Percentiles rank a stretch among this genome's conserved stretches.
phyloP scores from a whole-genome alignment of 2,888 invertebrate species.

The Euplagia quadripunctaria region DNA sequence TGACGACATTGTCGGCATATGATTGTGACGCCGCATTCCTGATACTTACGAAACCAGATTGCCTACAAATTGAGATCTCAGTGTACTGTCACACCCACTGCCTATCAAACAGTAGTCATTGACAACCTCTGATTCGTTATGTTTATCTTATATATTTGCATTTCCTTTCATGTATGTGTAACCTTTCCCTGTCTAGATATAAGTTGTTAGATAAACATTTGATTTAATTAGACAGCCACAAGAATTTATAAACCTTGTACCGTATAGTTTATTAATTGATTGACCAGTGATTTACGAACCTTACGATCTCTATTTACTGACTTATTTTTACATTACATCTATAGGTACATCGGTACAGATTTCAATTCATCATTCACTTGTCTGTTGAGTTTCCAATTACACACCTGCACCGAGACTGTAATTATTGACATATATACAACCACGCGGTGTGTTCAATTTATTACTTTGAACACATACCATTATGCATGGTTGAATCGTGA shows the following conservation, averaged over 20 bases:
- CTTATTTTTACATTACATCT: conserved; percentile 11
- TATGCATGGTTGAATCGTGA: conserved; percentile 16
- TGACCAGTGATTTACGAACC: conserved; percentile 3
- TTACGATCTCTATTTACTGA: conserved; percentile 6
- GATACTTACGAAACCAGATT: conserved; percentile 62
- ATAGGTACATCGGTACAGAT: conserved; percentile 15
- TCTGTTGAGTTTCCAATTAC: conserved; percentile 31
- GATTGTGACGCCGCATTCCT: conserved; percentile 50
- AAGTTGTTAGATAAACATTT: conserved; percentile 8
- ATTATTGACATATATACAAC: conserved; percentile 26
- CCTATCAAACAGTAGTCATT: conserved; percentile 56
- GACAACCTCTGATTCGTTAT: conserved; percentile 53
- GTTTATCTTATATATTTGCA: conserved; percentile 48
- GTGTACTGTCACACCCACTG: conserved; percentile 63
- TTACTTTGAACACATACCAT: conserved; percentile 18
- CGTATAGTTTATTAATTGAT: not conserved
- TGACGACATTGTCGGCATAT: conserved; percentile 48
- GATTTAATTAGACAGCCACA: not conserved
- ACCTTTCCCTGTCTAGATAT: conserved; percentile 44
- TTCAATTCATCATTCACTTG: conserved; percentile 37
- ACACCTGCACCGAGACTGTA: conserved; percentile 20
- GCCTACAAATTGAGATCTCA: conserved; percentile 52
- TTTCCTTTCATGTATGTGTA: conserved; percentile 34
- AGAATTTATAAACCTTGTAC: not conserved
- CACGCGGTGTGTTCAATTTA: conserved; percentile 18